Conservation (phyloP, 2,888 invertebrate genomes). For the Heliothis peltigera region DNA sequence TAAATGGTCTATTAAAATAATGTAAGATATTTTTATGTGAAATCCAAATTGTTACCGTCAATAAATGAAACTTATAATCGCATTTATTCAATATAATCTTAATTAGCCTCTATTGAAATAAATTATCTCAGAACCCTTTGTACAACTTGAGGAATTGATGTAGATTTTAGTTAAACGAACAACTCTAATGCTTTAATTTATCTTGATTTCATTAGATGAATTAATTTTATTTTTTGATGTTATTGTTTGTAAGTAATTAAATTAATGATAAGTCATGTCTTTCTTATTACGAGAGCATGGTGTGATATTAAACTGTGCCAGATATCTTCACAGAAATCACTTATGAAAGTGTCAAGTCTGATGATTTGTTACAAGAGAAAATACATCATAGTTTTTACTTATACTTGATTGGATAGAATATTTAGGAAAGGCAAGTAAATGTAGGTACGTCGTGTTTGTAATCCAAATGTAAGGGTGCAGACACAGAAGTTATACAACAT, state of each 20-base stretch:
- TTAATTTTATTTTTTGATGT: conserved; percentile 26
- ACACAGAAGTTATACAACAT: too few species aligned
- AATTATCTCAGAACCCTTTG: background rate
- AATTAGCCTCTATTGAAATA: background rate
- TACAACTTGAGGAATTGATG: conserved; percentile 33
- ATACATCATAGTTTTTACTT: background rate
- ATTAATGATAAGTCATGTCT: conserved; percentile 33
- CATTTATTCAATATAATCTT: background rate
- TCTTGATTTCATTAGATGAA: conserved; percentile 13
- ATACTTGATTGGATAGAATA: background rate
- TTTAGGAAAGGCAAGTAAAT: too few species aligned
- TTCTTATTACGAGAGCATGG: conserved; percentile 14
- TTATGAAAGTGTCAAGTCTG: conserved; percentile 11
- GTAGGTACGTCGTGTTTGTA: too few species aligned
- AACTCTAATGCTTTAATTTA: conserved; percentile 53
- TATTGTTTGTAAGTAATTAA: conserved; percentile 34
- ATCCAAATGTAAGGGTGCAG: too few species aligned
- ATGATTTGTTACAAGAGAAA: background rate
- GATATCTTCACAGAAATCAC: conserved; percentile 24
- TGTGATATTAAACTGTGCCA: conserved; percentile 39
- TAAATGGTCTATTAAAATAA: background rate
- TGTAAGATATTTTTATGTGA: background rate
- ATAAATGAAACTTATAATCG: too few species aligned
- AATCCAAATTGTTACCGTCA: too few species aligned
- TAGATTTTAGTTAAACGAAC: conserved; percentile 44